Conservation (phyloP, 2,888 invertebrate species). For the Steinernema scapterisci region DNA sequence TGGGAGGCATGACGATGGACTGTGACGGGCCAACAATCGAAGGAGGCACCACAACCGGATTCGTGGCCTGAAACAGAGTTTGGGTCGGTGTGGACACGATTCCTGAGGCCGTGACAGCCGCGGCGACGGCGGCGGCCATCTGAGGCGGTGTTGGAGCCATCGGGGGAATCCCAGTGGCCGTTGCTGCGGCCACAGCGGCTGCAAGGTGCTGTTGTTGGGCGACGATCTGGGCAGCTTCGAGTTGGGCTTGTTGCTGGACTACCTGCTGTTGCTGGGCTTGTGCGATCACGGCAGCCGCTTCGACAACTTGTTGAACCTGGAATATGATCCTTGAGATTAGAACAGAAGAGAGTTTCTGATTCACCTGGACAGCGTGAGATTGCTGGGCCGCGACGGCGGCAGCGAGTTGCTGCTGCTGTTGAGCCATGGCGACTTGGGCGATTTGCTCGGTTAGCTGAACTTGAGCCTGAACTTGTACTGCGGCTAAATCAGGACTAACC, state of each 20-base stretch:
- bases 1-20: not conserved
- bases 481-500: not conserved
- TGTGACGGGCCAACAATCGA: not conserved
- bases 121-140: conserved; percentile 4
- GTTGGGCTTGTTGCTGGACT: not conserved
- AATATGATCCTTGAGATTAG: too few species aligned
- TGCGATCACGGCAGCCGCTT: not conserved
- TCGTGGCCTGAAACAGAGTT: not conserved
- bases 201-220: conserved; percentile 14
- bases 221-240: conserved; percentile 3
- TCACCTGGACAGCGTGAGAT: not conserved
- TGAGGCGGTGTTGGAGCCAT: not conserved
- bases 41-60: not conserved
- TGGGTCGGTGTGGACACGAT: not conserved
- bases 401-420: conserved; percentile 15
- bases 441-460: not conserved
- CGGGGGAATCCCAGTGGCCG: not conserved
- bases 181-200: conserved; percentile 3
- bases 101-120: not conserved
- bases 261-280: not conserved
- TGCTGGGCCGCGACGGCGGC: not conserved
- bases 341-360: too few species aligned
- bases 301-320: not conserved
- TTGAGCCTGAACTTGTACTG: not conserved
- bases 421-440: not conserved